Percentiles rank a stretch among this genome's conserved stretches.
These are phyloP conservation scores for Hartigia nigra DNA, from an alignment of 2,888 invertebrate species.

Conservation along the genomic window DNA sequence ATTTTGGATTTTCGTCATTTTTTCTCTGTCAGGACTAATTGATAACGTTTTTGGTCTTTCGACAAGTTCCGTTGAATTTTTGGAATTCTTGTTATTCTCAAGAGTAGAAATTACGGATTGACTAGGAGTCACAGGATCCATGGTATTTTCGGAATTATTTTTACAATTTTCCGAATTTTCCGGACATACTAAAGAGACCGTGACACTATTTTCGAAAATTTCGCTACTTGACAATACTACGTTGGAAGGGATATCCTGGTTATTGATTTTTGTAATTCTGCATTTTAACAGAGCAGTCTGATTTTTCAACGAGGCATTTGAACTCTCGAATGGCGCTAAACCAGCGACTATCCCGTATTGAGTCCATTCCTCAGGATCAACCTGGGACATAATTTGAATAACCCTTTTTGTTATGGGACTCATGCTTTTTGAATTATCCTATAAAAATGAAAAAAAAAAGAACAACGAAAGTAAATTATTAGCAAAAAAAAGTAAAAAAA, in stretches of 20 bases:
- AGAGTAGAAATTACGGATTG: neutral
- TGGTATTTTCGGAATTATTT: neutral
- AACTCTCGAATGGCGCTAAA: neutral
- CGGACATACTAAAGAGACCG: slow-evolving; percentile 39
- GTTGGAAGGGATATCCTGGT: slow-evolving; percentile 1
- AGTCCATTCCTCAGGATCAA: slow-evolving; percentile 15
- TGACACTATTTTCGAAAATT: slow-evolving; percentile 39
- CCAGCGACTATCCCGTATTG: neutral
- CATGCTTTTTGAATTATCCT: slow-evolving; percentile 13
- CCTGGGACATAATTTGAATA: slow-evolving; percentile 6
- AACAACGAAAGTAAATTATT: neutral
- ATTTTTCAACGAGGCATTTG: neutral
- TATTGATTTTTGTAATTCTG: neutral
- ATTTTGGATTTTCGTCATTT: neutral
- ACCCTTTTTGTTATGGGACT: neutral
- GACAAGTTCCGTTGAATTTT: neutral
- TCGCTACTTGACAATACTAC: slow-evolving; percentile 38
- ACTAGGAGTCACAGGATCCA: neutral
- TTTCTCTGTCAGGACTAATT: neutral
- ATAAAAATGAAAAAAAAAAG: slow-evolving; percentile 10
- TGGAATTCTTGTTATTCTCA: neutral
- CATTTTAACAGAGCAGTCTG: neutral
- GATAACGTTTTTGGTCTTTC: neutral
- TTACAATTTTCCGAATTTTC: slow-evolving; percentile 15
- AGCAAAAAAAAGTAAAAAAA: neutral